Evolutionary conservation across 53 echinoderm and acorn worm genomes (phyloP).

Genomic region (Henricia sp.): DNA sequence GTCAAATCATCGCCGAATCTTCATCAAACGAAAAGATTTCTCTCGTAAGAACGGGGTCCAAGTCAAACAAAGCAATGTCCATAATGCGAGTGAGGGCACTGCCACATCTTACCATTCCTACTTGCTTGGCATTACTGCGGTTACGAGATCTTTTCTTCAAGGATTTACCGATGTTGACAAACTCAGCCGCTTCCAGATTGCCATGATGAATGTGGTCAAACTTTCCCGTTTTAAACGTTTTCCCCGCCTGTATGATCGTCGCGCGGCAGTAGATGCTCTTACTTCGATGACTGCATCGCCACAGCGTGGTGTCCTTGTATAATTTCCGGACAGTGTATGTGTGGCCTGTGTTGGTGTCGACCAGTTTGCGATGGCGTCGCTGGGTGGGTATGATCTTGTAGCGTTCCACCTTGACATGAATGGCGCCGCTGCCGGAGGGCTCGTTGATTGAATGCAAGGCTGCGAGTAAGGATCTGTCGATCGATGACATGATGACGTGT

Average conservation of each 20-base stretch:
- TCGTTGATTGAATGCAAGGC: neutral
- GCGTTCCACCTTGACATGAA: neutral
- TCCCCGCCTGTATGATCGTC: slow-evolving; percentile 13
- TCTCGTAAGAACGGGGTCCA: too few relatives aligned
- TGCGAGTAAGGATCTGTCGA: neutral
- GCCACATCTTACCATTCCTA: too few relatives aligned
- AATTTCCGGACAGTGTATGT: slow-evolving; percentile 17
- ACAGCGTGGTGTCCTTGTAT: neutral
- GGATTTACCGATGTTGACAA: neutral
- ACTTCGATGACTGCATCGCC: slow-evolving; percentile 37
- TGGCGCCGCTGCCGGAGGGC: neutral
- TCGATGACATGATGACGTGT: neutral
- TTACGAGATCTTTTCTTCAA: neutral
- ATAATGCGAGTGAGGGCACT: too few relatives aligned
- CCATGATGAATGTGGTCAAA: slow-evolving; percentile 13
- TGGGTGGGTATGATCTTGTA: slow-evolving; percentile 26
- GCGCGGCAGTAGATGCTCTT: slow-evolving; percentile 30
- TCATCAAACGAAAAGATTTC: too few relatives aligned
- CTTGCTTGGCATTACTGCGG: neutral
- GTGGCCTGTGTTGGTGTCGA: slow-evolving; percentile 29
- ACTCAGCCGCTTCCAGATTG: neutral
- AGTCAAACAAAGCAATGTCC: too few relatives aligned
- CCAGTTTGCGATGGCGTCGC: slow-evolving; percentile 8
- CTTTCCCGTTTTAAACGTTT: slow-evolving; percentile 5
- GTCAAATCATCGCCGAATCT: too few relatives aligned